These are phyloP conservation scores for Psix sp. DNA, from an alignment of 1,140 invertebrate genomes.

Conservation along the genomic window DNA sequence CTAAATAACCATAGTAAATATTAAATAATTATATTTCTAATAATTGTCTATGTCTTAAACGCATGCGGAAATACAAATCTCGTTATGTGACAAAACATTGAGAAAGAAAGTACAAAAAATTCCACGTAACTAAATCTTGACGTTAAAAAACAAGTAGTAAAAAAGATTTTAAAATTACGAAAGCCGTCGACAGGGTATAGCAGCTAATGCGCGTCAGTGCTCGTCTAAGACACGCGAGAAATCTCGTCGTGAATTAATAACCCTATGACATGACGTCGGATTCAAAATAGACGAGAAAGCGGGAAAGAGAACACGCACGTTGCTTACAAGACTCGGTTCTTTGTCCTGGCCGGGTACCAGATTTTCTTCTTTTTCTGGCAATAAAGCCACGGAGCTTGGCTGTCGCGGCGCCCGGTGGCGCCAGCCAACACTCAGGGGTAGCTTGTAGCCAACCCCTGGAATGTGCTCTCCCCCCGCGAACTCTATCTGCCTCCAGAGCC, in stretches of 20 bases:
- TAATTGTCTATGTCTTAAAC: too few relatives aligned
- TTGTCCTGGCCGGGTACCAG: not conserved
- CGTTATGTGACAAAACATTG: too few relatives aligned
- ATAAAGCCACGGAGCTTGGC: constrained; percentile 60
- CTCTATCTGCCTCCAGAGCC: constrained; percentile 10
- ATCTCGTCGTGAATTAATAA: constrained; percentile 55
- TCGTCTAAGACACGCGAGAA: constrained; percentile 22
- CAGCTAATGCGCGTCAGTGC: constrained; percentile 31
- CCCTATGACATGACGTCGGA: constrained; percentile 40
- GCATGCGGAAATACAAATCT: too few relatives aligned
- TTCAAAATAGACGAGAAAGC: constrained; percentile 28
- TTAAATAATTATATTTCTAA: too few relatives aligned
- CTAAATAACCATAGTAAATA: too few relatives aligned
- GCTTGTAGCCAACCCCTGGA: constrained; percentile 40
- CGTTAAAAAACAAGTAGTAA: too few relatives aligned
- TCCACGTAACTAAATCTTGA: too few relatives aligned
- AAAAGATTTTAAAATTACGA: not conserved
- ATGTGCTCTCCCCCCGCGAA: constrained; percentile 36
- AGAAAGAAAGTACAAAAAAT: too few relatives aligned
- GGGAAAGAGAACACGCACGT: constrained; percentile 3
- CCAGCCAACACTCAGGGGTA: constrained; percentile 59
- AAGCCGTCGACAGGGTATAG: constrained; percentile 1
- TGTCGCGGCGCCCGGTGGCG: constrained; percentile 66
- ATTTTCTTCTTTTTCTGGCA: constrained; percentile 11
- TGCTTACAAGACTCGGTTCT: too few relatives aligned